Base-by-base conservation (phyloP, 2,888 invertebrate genomes). In the Ophion ellenae region DNA sequence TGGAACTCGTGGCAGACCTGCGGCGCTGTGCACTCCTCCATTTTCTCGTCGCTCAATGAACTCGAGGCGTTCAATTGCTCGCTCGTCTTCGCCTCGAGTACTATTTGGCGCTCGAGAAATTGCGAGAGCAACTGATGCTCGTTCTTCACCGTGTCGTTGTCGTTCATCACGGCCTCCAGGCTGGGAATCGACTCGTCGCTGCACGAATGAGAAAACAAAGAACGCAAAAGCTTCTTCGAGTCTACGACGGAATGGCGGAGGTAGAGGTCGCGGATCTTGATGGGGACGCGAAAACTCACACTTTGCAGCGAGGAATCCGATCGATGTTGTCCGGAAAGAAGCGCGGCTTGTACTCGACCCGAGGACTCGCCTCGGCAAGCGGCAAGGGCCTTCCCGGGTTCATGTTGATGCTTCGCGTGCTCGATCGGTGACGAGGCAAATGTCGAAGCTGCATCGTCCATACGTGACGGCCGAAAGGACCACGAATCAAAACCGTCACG, bases 361-460 rank as follows among this genome's bases (percentile, higher is more conserved):
- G 95, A 75, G 96, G 96, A 3, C 96, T 96, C 10, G 96, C 95
- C 90, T 97, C 97, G 87, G 96, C 96, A 95, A 97, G 96, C 0
- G 97, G 97, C 66, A 97, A 95, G 0, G 98, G 98, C 73, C 98
- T 95, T 74, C 96, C 96, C 28, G 96, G 94, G 89, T 96, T 96
- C 0, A 95, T 95, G 36, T 95, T 95, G 88, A 96, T 95, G 63
- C 95, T 95, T 91, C 96, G 96, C 0, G 95, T 95, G 11, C 97
- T 97, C 3, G 96, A 96, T 90, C 97, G 97, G 91, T 97, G 96
- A 61, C 98, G 96, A 0, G 99, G 98, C 84, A 98, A 95, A 93
- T 99, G 98, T 61, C 99, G 96, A 79, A 98, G 95, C 91, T 97
- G 97, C 96, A 98, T 96, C 10, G 97, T 97, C 99, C 99, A 99